Percentiles rank a stretch among this genome's conserved stretches.
Conservation (phyloP, 2,797 vertebrate genomes). For the Pangasius macronema region DNA sequence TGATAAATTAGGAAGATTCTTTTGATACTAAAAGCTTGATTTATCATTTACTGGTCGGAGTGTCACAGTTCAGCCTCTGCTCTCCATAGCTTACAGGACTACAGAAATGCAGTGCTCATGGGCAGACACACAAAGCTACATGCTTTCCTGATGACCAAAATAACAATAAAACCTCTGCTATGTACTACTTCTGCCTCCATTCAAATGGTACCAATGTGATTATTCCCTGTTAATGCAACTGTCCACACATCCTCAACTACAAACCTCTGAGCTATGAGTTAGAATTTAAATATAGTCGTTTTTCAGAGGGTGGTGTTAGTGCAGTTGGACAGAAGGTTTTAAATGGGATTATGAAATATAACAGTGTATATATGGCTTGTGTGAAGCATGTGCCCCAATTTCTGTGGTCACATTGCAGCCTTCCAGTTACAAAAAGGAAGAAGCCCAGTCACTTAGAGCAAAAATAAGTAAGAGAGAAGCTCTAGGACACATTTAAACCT, state of each 20-base stretch:
- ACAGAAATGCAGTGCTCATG: conserved; percentile 34
- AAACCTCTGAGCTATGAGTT: conserved; percentile 65
- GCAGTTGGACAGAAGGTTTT: conserved; percentile 78
- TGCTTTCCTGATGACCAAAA: conserved; percentile 45
- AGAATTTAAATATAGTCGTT: conserved; percentile 74
- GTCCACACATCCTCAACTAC: conserved; percentile 43
- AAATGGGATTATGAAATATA: conserved; percentile 78
- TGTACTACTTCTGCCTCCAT: conserved; percentile 48
- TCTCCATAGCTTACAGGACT: conserved; percentile 14
- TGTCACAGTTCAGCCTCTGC: background rate
- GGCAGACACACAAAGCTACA: conserved; percentile 42
- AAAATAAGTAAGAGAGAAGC: background rate
- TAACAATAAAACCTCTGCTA: conserved; percentile 52
- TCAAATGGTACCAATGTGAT: conserved; percentile 39
- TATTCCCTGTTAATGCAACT: conserved; percentile 60
- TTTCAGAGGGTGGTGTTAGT: conserved; percentile 71
- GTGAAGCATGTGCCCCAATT: conserved; percentile 54
- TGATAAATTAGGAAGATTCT: background rate
- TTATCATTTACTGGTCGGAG: background rate
- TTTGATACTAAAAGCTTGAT: conserved; percentile 16
- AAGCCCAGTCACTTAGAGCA: background rate
- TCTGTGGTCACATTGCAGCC: conserved; percentile 33
- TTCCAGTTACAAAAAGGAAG: conserved; percentile 11
- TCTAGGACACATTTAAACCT: background rate
- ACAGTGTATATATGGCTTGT: conserved; percentile 65